Conservation (phyloP, 2,113 vertebrate genomes). For the Balaeniceps rex region DNA sequence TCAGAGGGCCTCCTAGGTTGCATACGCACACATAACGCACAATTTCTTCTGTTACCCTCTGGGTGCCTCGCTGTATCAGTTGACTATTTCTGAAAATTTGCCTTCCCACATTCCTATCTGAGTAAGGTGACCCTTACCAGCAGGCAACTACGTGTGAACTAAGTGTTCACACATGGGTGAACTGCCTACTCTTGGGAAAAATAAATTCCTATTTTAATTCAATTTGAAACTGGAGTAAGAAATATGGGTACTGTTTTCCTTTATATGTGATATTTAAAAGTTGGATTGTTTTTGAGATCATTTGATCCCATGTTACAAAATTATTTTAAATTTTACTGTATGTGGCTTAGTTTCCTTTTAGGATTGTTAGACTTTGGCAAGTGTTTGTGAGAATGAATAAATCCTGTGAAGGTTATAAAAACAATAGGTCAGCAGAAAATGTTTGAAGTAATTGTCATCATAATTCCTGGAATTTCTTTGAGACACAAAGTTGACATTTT, state of each 20-base stretch:
- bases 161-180: background rate
- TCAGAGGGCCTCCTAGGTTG: background rate
- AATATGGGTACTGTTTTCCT: background rate
- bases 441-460: background rate
- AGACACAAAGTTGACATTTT: background rate
- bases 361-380: background rate
- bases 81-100: background rate
- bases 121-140: background rate
- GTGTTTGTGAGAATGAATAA: background rate
- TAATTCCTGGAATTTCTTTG: background rate
- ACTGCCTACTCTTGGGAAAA: background rate
- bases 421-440: background rate
- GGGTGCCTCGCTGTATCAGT: fast-evolving
- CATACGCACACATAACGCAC: background rate
- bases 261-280: background rate
- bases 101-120: background rate
- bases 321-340: background rate
- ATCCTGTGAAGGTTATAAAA: background rate
- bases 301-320: background rate
- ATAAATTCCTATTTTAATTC: background rate
- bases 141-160: background rate
- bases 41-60: background rate
- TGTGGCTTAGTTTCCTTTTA: background rate
- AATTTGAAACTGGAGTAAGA: background rate
- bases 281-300: background rate